Conservation (phyloP, 2,888 invertebrate species). For the Lypha dubia region DNA sequence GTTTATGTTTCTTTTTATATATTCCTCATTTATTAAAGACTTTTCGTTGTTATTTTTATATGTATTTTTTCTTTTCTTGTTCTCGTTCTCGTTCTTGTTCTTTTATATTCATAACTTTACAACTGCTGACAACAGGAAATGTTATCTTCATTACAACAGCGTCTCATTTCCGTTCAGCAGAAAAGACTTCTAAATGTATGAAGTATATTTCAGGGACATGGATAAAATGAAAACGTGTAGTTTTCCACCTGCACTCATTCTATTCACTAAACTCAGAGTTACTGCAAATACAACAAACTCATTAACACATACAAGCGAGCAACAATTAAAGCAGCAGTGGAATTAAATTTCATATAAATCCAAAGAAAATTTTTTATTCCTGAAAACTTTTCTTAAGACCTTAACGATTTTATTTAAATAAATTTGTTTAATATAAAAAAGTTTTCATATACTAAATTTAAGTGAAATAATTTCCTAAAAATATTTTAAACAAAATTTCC, state of each 20-base stretch:
- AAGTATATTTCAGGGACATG: conserved; percentile 30
- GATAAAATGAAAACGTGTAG: neutral
- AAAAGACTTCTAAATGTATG: conserved; percentile 43
- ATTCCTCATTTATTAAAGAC: conserved; percentile 39
- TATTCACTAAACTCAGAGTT: neutral
- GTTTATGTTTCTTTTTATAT: conserved; percentile 41
- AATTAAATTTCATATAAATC: neutral
- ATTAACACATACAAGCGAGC: neutral
- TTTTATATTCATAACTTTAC: conserved; percentile 70
- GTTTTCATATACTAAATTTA: too few species aligned
- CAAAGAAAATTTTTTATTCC: neutral
- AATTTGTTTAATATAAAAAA: too few species aligned
- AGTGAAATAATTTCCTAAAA: too few species aligned
- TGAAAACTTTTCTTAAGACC: too few species aligned
- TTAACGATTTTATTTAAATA: too few species aligned
- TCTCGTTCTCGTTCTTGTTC: conserved; percentile 38
- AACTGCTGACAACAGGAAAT: conserved; percentile 79
- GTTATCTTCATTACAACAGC: conserved; percentile 80
- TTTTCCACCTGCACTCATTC: conserved; percentile 5
- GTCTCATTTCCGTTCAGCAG: conserved; percentile 74
- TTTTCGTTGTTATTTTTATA: neutral
- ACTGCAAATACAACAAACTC: neutral
- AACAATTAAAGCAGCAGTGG: neutral
- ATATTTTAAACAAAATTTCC: too few species aligned
- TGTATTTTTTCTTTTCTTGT: too few species aligned